phyloP scores from a whole-genome alignment of 92 coral and sea anemone species.

The Blastomussa wellsi region DNA sequence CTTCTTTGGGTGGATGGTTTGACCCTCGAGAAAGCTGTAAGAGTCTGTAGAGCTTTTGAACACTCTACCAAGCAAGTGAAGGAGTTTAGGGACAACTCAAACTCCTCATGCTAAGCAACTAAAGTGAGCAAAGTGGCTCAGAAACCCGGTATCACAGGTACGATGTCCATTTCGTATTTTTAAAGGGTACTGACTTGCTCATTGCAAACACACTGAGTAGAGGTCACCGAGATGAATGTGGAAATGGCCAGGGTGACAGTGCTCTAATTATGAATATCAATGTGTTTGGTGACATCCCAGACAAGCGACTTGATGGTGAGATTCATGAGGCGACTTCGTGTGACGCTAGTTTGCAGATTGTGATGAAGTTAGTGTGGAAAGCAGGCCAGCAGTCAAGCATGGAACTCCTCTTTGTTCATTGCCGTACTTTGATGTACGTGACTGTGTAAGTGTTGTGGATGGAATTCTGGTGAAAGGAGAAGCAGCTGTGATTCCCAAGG shows the following conservation, averaged over 20 bases:
- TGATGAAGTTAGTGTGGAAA: slow-evolving; percentile 31
- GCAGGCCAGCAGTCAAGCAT: not conserved
- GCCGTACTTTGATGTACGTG: slow-evolving; percentile 53
- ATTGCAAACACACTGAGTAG: slow-evolving; percentile 63
- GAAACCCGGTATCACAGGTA: slow-evolving; percentile 50
- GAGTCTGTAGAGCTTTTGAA: too few relatives aligned
- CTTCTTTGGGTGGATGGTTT: too few relatives aligned
- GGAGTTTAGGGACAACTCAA: too few relatives aligned
- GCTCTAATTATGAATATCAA: slow-evolving; percentile 50
- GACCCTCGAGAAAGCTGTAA: too few relatives aligned
- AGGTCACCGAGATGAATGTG: slow-evolving; percentile 30
- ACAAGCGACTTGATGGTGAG: slow-evolving; percentile 22
- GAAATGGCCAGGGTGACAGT: not conserved
- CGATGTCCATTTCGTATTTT: slow-evolving; percentile 47
- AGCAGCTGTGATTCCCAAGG: slow-evolving; percentile 39
- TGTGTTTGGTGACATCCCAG: slow-evolving; percentile 47
- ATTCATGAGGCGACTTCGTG: slow-evolving; percentile 30
- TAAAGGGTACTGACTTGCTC: slow-evolving; percentile 37
- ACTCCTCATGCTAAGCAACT: slow-evolving; percentile 44
- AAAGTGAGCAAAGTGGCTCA: slow-evolving; percentile 57
- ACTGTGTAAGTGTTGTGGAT: slow-evolving; percentile 28
- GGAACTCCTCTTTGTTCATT: slow-evolving; percentile 32
- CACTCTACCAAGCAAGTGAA: too few relatives aligned
- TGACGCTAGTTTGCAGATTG: slow-evolving; percentile 35
- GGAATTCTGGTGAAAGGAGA: slow-evolving; percentile 53